Percentiles rank a stretch among this genome's conserved stretches.
Evolutionary conservation across 2,797 vertebrate species (phyloP).

Genomic region (Botia kubotai): DNA sequence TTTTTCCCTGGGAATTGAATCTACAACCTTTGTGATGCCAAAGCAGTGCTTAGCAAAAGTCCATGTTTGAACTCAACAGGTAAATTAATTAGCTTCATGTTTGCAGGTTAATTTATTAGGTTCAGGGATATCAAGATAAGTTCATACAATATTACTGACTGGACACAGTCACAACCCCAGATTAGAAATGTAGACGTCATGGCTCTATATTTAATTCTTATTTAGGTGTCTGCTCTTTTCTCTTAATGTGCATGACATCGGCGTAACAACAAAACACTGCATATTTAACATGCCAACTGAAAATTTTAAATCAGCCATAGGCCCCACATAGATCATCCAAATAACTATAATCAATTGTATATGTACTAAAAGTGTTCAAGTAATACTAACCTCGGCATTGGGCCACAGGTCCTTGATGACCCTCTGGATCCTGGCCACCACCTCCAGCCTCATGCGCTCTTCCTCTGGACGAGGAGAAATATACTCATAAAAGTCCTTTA

Average conservation of each 20-base stretch:
- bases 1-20: too few species aligned
- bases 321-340: background rate
- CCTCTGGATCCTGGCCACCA: slow-evolving; percentile 92
- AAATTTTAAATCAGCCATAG: background rate
- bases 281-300: slow-evolving; percentile 4
- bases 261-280: background rate
- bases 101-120: too few species aligned
- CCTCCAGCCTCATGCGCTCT: slow-evolving; percentile 94
- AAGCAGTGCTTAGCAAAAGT: too few species aligned
- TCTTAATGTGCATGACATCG: background rate
- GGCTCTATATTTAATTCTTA: too few species aligned
- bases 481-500: slow-evolving; percentile 94
- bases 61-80: background rate
- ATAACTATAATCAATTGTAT: background rate
- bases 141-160: background rate
- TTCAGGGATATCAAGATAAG: background rate
- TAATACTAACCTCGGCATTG: slow-evolving; percentile 86
- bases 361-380: background rate
- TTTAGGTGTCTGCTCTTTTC: background rate
- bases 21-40: too few species aligned
- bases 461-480: slow-evolving; percentile 95
- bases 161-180: background rate
- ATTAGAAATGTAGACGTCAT: background rate
- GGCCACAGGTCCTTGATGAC: slow-evolving; percentile 97
- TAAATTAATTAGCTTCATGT: too few species aligned